Percentiles rank a stretch among this genome's conserved stretches.
Evolutionary conservation across 2,113 vertebrate species (phyloP).

Genomic region (Microtus oregoni): DNA sequence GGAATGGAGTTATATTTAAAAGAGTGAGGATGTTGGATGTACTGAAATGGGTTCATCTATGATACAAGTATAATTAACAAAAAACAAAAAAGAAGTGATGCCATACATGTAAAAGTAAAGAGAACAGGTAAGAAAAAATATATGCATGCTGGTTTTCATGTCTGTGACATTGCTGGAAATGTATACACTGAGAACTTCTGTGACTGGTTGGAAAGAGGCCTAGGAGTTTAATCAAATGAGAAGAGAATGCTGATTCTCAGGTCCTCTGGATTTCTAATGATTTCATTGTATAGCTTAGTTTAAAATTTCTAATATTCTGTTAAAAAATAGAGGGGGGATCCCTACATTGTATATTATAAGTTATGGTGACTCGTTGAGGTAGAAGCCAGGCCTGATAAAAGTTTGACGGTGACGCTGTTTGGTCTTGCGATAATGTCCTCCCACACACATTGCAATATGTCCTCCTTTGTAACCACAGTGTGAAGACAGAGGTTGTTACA

Average conservation of each 20-base stretch:
- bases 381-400: background rate
- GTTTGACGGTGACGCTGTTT: background rate
- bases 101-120: background rate
- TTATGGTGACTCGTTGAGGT: background rate
- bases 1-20: background rate
- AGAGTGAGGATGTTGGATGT: background rate
- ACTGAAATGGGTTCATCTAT: background rate
- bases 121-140: background rate
- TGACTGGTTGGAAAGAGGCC: background rate
- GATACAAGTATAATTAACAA: background rate
- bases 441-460: fast-evolving
- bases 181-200: background rate
- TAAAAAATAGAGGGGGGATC: conserved; percentile 11
- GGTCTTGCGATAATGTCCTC: no score
- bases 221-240: background rate
- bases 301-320: conserved; percentile 16
- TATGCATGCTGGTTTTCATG: background rate
- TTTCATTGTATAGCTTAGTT: background rate
- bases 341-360: background rate
- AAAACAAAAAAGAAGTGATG: conserved; percentile 43
- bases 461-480: background rate
- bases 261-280: conserved; percentile 25
- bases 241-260: background rate
- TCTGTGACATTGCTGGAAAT: background rate
- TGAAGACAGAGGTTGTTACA: background rate